A percentile compares a stretch with the other conserved stretches of the same genome.
Evolutionary conservation across 1,140 invertebrate species (phyloP).

Genomic region (Leucophenga varia): DNA sequence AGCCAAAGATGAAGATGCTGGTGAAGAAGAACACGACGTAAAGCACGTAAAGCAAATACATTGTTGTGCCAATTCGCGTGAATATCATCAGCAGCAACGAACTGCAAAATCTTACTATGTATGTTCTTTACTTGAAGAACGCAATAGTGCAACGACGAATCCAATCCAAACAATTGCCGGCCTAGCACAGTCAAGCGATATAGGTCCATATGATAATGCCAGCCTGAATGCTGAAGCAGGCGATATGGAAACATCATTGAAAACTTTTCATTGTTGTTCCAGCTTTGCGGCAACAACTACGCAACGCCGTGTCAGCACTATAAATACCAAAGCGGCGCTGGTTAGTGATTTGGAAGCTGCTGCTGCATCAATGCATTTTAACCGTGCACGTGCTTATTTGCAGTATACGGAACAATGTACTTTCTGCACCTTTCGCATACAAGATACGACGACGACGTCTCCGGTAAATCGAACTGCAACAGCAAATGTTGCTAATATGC

Average conservation of each 20-base stretch:
- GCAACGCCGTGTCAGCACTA: conserved; percentile 40
- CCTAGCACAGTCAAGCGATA: conserved; percentile 10
- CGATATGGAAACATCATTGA: conserved; percentile 9
- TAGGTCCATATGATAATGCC: not conserved
- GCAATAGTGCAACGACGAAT: no score
- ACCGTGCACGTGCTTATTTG: conserved; percentile 28
- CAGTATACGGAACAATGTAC: conserved; percentile 54
- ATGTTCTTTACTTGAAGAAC: conserved; percentile 48
- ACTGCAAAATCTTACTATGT: conserved; percentile 43
- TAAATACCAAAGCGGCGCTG: conserved; percentile 30
- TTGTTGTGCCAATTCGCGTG: conserved; percentile 46
- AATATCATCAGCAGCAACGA: conserved; percentile 47
- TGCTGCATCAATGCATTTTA: conserved; percentile 9
- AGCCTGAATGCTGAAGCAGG: conserved; percentile 18
- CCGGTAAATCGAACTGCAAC: no score
- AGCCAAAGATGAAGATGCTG: not conserved
- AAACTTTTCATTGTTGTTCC: conserved; percentile 51
- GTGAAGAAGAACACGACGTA: conserved; percentile 4
- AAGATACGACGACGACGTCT: conserved; percentile 19
- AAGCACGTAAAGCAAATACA: conserved; percentile 27
- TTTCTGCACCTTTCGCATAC: conserved; percentile 47
- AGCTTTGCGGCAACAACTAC: conserved; percentile 37
- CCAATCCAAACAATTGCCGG: not conserved
- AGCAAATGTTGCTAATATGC: no score
- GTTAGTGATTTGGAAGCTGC: conserved; percentile 23